phyloP scores from a whole-genome alignment of 2,797 vertebrate species.

The Clarias fuscus region DNA sequence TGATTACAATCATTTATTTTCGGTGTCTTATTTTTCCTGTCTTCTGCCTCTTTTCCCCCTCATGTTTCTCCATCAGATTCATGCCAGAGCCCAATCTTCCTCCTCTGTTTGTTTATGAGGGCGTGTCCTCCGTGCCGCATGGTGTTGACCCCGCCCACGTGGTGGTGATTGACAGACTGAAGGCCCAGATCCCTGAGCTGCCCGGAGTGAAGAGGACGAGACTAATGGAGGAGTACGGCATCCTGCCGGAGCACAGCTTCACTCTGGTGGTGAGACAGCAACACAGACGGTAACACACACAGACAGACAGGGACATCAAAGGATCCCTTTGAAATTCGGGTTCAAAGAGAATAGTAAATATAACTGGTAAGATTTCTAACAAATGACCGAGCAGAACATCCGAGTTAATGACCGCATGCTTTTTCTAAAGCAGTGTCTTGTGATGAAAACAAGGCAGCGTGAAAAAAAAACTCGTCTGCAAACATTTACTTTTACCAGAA shows the following conservation, averaged over 20 bases:
- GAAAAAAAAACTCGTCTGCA: neutral
- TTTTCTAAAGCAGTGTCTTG: neutral
- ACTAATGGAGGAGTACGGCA: conserved; percentile 80
- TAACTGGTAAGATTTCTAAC: neutral
- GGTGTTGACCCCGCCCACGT: conserved; percentile 75
- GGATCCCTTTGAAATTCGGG: conserved; percentile 1
- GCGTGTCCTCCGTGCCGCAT: conserved; percentile 74
- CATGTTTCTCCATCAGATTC: conserved; percentile 73
- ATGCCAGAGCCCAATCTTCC: conserved; percentile 99
- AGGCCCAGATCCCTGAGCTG: conserved; percentile 84
- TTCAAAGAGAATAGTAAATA: conserved; percentile 18
- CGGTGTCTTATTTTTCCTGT: neutral
- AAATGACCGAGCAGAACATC: neutral
- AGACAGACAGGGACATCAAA: conserved; percentile 7
- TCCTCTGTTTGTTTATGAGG: conserved; percentile 86
- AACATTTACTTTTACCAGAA: conserved; percentile 72
- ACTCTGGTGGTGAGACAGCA: conserved; percentile 83
- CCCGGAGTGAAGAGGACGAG: conserved; percentile 82
- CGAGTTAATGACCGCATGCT: too few species aligned
- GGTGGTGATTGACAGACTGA: conserved; percentile 84
- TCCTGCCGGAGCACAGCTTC: conserved; percentile 91
- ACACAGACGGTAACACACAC: neutral
- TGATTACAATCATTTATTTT: neutral
- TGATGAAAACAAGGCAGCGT: neutral
- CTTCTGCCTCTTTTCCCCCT: neutral